phyloP scores from a whole-genome alignment of 64 coral and sea anemone species.

The Trachythela sp. region DNA sequence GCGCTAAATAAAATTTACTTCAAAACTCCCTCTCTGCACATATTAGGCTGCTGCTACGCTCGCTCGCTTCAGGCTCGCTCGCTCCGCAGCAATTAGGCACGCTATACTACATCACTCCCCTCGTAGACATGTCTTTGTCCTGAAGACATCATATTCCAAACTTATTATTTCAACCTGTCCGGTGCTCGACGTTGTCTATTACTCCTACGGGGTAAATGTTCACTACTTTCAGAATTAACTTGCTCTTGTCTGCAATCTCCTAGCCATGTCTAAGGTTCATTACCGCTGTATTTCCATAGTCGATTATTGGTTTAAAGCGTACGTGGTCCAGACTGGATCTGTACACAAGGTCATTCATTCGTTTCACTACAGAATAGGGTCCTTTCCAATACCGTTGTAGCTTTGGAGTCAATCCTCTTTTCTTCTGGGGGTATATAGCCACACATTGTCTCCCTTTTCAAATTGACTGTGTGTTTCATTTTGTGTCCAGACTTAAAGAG shows the following conservation, averaged over 20 bases:
- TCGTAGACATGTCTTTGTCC: too few relatives aligned
- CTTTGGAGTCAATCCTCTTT: conserved; percentile 24
- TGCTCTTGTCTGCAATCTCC: neutral
- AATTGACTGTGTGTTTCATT: conserved; percentile 35
- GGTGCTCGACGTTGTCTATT: too few relatives aligned
- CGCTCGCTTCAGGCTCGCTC: too few relatives aligned
- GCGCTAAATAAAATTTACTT: too few relatives aligned
- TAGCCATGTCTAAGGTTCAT: neutral
- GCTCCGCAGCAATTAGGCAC: too few relatives aligned
- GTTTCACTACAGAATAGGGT: conserved; percentile 19
- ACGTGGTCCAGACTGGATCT: neutral
- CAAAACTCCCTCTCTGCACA: too few relatives aligned
- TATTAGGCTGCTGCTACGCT: too few relatives aligned
- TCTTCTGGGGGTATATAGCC: conserved; percentile 27
- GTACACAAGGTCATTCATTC: conserved; percentile 38
- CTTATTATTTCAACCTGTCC: too few relatives aligned
- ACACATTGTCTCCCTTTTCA: conserved; percentile 36
- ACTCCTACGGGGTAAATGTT: too few relatives aligned
- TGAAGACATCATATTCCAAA: too few relatives aligned
- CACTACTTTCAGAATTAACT: neutral
- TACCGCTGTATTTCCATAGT: conserved; percentile 26
- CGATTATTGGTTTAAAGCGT: conserved; percentile 19
- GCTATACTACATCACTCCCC: neutral
- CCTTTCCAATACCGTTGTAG: conserved; percentile 30
- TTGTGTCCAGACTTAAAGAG: neutral